Base-by-base conservation (phyloP, 2,797 vertebrate species). In the Adrianichthys oophorus region DNA sequence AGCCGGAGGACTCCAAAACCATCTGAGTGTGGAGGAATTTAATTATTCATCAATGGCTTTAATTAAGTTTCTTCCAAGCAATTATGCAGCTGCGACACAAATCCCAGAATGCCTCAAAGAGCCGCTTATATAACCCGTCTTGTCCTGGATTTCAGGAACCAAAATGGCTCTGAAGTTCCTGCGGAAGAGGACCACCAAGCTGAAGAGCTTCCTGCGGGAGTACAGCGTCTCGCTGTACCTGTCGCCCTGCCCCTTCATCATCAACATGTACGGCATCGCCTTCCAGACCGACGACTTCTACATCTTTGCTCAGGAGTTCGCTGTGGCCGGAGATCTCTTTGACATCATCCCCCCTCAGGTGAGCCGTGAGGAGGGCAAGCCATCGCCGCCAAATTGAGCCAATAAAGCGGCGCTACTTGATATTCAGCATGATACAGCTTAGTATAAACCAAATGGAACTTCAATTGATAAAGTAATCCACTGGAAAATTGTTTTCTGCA, bases 331-430 rank as follows among this genome's bases (percentile, higher is more conserved):
- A 3, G 92, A 93, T 60, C 90, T 93, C 50, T 93, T 93, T 1
- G 92, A 93, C 80, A 92, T 93, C 66, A 93, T 93, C 65, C 92
- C 92, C 5, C 92, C 92, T 0, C 92, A 93, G 92, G 92, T 93
- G 32, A 12, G 32, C 32, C 12, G 32, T 12, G 32, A 13, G 2
- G 32, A 13, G 10, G 32, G 32, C 10, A 10, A 10, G 10, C 10
- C 32, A 3, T 37, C 32, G 26, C 26, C 26, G 6, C 26, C 26
- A 26, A 5, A 26, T 26, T 5, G 5, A 26, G 1, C 6, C 6
- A 6, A 7, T 26, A 6, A 26, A 26, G 26, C 7, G 26, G 0
- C 26, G 26, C 26, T 1, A 7, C 26, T 7, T 26, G 26, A 26
- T 6, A 6, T 7, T 26, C 26, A 26, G 26, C 26, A 26, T 26